Percentiles rank a stretch among this genome's conserved stretches.
Conservation (phyloP, 1,140 invertebrate species). For the Drosophila bocqueti region DNA sequence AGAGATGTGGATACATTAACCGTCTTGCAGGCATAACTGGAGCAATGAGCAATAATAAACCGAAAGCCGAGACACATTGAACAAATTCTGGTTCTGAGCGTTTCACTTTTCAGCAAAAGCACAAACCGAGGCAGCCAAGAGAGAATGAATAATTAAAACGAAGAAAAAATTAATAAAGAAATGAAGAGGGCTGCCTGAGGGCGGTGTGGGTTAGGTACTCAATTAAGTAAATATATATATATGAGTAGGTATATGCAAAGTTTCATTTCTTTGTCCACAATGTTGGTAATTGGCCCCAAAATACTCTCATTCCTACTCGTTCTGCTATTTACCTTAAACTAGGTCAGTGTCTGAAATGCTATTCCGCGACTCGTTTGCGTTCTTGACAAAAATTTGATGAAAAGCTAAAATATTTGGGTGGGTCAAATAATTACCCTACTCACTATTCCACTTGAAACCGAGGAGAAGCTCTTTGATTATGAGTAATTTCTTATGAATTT, state of each 20-base stretch:
- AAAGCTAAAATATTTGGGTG: slow-evolving; percentile 42
- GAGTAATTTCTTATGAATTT: not conserved
- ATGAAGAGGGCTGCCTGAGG: slow-evolving; percentile 11
- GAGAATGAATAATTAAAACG: slow-evolving; percentile 27
- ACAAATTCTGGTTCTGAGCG: slow-evolving; percentile 65
- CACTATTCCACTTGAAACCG: not conserved
- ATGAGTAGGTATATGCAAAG: slow-evolving; percentile 42
- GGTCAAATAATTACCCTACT: slow-evolving; percentile 24
- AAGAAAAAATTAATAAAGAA: slow-evolving; percentile 41
- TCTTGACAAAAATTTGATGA: slow-evolving; percentile 67
- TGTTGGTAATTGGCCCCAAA: slow-evolving; percentile 46
- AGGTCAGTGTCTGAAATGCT: slow-evolving; percentile 65
- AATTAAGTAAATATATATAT: slow-evolving; percentile 31
- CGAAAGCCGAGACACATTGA: slow-evolving; percentile 49
- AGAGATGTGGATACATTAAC: slow-evolving; percentile 34
- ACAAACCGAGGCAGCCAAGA: slow-evolving; percentile 1
- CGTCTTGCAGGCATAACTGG: slow-evolving; percentile 60
- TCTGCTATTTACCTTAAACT: slow-evolving; percentile 51
- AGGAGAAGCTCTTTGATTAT: slow-evolving; percentile 22
- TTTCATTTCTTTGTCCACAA: slow-evolving; percentile 48
- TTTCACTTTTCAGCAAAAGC: slow-evolving; percentile 65
- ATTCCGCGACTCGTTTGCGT: slow-evolving; percentile 37
- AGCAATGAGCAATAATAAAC: slow-evolving; percentile 67
- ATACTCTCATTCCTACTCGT: slow-evolving; percentile 34
- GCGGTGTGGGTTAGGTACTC: slow-evolving; percentile 4